Conservation (phyloP, 1,140 invertebrate species). For the Brachionus manjavacas region DNA sequence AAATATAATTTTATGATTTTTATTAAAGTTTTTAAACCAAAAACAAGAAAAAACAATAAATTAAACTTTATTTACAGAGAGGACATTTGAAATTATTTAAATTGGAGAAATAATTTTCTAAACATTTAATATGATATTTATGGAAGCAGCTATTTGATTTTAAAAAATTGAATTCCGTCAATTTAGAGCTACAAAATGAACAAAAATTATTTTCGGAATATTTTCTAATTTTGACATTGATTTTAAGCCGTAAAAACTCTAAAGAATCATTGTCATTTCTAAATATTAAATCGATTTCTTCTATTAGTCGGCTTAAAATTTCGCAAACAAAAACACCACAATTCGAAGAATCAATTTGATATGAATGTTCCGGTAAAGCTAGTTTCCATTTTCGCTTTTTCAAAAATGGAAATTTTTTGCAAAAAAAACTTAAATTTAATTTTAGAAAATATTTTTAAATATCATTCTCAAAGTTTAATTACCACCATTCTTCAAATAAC, state of each 20-base stretch:
- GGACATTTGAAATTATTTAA: background rate
- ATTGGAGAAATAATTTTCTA: background rate
- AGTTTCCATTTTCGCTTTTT: background rate
- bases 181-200: background rate
- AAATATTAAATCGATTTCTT: background rate
- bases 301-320: background rate
- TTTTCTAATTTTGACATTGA: background rate
- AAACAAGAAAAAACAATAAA: too few species aligned
- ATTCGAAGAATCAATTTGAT: background rate
- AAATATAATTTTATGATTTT: too few species aligned
- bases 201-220: background rate
- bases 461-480: background rate
- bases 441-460: background rate
- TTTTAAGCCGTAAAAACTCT: background rate
- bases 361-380: background rate
- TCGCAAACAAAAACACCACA: background rate
- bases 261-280: background rate
- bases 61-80: background rate
- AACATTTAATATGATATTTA: background rate
- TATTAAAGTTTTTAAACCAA: too few species aligned
- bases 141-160: background rate
- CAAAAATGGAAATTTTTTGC: background rate
- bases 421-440: background rate
- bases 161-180: background rate
- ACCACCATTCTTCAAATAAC: background rate